Evolutionary conservation across 1,140 invertebrate genomes (phyloP).

Genomic region (Drosophila subpulchrella): DNA sequence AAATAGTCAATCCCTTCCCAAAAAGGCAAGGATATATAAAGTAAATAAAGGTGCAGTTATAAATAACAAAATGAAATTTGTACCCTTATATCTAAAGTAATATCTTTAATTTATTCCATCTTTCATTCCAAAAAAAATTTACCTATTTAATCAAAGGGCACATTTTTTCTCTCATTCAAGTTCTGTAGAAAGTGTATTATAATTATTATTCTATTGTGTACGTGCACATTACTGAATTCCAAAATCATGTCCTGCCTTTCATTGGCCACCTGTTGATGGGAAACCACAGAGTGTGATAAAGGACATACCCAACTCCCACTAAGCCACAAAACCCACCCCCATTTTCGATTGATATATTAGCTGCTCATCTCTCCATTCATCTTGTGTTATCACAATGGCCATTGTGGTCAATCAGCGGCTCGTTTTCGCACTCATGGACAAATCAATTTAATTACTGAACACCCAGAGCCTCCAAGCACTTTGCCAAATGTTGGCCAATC

Average conservation of each 20-base stretch:
- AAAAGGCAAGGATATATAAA: too few relatives aligned
- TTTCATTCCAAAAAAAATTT: too few relatives aligned
- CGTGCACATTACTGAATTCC: neutral
- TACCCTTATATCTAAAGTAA: too few relatives aligned
- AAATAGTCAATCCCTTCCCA: too few relatives aligned
- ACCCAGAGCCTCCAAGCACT: neutral
- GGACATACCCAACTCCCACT: slow-evolving; percentile 1
- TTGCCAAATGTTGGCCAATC: slow-evolving; percentile 10
- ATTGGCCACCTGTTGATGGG: slow-evolving; percentile 26
- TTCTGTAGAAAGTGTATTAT: neutral
- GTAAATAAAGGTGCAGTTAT: too few relatives aligned
- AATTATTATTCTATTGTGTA: neutral
- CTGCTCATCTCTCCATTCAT: slow-evolving; percentile 34
- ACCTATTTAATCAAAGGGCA: too few relatives aligned
- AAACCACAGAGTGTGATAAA: slow-evolving; percentile 14
- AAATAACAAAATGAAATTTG: too few relatives aligned
- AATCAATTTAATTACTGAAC: slow-evolving; percentile 43
- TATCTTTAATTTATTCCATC: too few relatives aligned
- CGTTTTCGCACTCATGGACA: slow-evolving; percentile 45
- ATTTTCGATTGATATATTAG: slow-evolving; percentile 50
- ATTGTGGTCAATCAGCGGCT: slow-evolving; percentile 47
- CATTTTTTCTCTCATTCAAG: neutral
- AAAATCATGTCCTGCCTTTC: slow-evolving; percentile 4
- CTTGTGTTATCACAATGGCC: slow-evolving; percentile 17
- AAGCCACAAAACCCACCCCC: slow-evolving; percentile 14